A percentile compares a stretch with the other conserved stretches of the same genome.
Evolutionary conservation across 2,113 vertebrate genomes (phyloP).

Genomic region (Bostrychus sinensis): DNA sequence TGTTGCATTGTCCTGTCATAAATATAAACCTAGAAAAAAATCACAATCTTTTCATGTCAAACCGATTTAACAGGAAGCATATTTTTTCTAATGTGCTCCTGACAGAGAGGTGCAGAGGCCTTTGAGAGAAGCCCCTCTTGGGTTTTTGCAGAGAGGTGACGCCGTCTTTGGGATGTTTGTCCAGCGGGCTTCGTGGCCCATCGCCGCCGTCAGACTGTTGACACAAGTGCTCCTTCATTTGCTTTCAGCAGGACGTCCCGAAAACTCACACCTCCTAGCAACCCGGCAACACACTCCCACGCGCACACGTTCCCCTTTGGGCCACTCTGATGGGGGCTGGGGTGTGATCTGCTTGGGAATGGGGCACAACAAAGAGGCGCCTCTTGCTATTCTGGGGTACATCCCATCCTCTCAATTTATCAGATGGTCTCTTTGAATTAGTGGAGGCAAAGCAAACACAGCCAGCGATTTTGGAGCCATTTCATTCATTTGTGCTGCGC

Average conservation of each 20-base stretch:
- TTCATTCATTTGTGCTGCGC: slow-evolving; percentile 67
- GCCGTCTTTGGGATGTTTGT: slow-evolving; percentile 47
- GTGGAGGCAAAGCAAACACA: slow-evolving; percentile 71
- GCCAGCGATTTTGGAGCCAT: slow-evolving; percentile 62
- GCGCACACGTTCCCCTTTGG: slow-evolving; percentile 60
- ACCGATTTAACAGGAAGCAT: not conserved
- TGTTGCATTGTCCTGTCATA: too few relatives aligned
- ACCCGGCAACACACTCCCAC: slow-evolving; percentile 42
- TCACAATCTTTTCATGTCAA: not conserved
- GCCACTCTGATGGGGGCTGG: slow-evolving; percentile 55
- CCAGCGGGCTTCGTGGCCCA: slow-evolving; percentile 57
- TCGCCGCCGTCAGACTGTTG: slow-evolving; percentile 64
- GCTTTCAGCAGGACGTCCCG: slow-evolving; percentile 71
- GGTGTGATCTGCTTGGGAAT: slow-evolving; percentile 69
- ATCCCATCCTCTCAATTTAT: slow-evolving; percentile 71
- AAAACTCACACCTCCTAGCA: slow-evolving; percentile 76
- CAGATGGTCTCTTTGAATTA: slow-evolving; percentile 74
- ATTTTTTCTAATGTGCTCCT: not conserved
- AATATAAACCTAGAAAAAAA: not conserved
- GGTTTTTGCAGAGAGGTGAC: slow-evolving; percentile 37
- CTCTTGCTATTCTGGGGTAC: slow-evolving; percentile 75
- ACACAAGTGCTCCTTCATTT: slow-evolving; percentile 77
- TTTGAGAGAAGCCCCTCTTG: slow-evolving; percentile 15
- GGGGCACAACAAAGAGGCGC: slow-evolving; percentile 66
- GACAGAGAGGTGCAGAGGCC: not conserved